Evolutionary conservation across 2,797 vertebrate species (phyloP), one percentile per base, ranked within the genome.

Genomic region (Artibeus lituratus): DNA sequence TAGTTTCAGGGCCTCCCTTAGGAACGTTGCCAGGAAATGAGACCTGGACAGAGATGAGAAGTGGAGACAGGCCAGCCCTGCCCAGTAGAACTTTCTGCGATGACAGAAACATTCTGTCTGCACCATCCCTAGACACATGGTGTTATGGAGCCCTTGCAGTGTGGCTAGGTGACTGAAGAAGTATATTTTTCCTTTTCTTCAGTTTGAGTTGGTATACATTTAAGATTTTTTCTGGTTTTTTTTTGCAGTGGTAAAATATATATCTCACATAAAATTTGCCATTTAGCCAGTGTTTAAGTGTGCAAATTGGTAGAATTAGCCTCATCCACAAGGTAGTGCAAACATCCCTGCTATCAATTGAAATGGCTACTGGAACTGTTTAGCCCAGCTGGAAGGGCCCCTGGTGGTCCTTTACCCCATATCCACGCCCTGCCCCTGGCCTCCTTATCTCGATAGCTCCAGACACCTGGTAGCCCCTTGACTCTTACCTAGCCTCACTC

Each of bases 141-240:
- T 32, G 1, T 77, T 47, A 29, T 4, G 0, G 44, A 72, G 47
- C 44, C 37, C 65, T 80, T 62, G 37, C 15, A 8, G 14, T 24
- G 22, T 32, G 21, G 53, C 78, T 73, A 42, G 49, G 11, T 9
- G 10, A 29, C 83, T 39, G 15, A 65, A 51, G 22, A 37, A 91
- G 10, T 35, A 26, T 14, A 21, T 62, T 83, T 72, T 49, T 70
- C 10, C 57, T 87, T 96, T 86, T 76, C 14, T 82, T 92, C 49
- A 44, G 7, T 86, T 69, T 35, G 11, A 49, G 26, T 78, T 49
- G 19, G 21, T 86, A 26, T 4, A 37, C 16, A 19, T 67, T 78
- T 57, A 57, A 78, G 18, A 21, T n/a, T 86, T 90, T 53, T 44
- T 49, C 10, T 57, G 7, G 44, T 0, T 62, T 67, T 6, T 80